Conservation (phyloP, 2,797 vertebrate species). For the Crax fasciolata region DNA sequence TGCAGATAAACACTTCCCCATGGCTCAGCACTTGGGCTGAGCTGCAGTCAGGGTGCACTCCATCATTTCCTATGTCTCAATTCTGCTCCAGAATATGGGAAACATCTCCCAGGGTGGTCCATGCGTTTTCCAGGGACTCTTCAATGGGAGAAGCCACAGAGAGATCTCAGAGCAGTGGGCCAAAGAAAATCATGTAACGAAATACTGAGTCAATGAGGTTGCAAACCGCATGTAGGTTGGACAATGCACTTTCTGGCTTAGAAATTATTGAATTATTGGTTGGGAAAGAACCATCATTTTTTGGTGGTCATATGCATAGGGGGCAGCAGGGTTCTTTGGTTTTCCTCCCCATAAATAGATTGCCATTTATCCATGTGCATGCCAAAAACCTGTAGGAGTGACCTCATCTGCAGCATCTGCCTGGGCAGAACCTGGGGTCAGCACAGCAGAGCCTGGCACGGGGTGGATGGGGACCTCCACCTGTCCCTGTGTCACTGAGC, state of each 20-base stretch:
- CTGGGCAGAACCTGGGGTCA: background rate
- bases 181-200: background rate
- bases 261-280: background rate
- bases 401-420: background rate
- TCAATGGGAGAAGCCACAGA: background rate
- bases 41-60: background rate
- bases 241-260: background rate
- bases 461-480: background rate
- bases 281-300: background rate
- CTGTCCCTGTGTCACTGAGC: background rate
- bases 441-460: background rate
- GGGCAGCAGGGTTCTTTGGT: background rate
- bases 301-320: background rate
- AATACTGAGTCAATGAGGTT: background rate
- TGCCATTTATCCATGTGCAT: rapidly evolving
- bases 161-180: background rate
- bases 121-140: background rate
- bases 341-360: background rate
- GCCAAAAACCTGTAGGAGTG: background rate
- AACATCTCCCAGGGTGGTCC: background rate
- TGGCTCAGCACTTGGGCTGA: background rate
- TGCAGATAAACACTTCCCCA: background rate
- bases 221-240: background rate
- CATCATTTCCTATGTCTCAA: constrained; percentile 42
- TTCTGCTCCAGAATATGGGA: constrained; percentile 5